phyloP scores from a whole-genome alignment of 2,113 vertebrate genomes.

The Micronycteris hirsuta region DNA sequence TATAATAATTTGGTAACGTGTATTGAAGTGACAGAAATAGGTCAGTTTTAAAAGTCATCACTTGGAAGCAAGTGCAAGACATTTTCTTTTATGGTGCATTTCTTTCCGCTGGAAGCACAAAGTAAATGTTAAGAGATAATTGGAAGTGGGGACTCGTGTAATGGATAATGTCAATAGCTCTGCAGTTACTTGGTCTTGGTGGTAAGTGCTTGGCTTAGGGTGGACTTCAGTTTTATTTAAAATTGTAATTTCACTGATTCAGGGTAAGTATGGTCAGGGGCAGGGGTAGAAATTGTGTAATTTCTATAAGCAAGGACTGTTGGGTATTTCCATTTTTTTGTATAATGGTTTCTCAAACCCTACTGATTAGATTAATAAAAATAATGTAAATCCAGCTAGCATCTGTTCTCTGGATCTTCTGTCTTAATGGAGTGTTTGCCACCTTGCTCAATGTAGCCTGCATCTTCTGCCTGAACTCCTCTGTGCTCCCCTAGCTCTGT shows the following conservation, averaged over 20 bases:
- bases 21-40: not conserved
- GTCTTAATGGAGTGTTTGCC: not conserved
- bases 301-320: not conserved
- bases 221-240: not conserved
- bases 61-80: not conserved
- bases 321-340: not conserved
- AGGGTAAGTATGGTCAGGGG: not conserved
- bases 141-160: not conserved
- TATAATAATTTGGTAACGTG: not conserved
- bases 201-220: not conserved
- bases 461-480: not conserved
- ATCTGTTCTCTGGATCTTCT: not conserved
- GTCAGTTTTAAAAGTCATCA: not conserved
- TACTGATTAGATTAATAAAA: not conserved
- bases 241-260: not conserved
- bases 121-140: not conserved
- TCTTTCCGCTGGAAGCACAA: not conserved
- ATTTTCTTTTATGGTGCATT: not conserved
- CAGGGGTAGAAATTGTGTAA: not conserved
- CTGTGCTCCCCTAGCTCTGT: not conserved
- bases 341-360: not conserved
- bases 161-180: not conserved
- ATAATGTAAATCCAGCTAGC: not conserved
- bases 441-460: too few relatives aligned
- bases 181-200: not conserved